Base-by-base conservation (phyloP, 2,797 vertebrate species). In the Chromobotia macracanthus region DNA sequence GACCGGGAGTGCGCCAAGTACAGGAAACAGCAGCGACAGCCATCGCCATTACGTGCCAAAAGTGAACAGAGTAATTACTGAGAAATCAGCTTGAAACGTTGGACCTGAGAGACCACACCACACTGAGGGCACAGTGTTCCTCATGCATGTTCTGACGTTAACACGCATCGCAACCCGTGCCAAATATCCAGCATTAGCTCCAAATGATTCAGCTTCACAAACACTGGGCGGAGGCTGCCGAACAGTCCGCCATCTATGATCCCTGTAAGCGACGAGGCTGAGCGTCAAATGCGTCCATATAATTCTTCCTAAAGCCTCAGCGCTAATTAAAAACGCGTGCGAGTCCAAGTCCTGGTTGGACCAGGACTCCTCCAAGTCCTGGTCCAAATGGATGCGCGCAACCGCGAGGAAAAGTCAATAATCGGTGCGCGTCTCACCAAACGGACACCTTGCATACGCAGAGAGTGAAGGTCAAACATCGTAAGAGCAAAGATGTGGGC, bases 281-380 rank as follows among this genome's bases (percentile, higher is more conserved):
- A 75, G 87, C 90, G 87, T 87, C 89, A 89, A 91, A 91, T 87
- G 89, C 87, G 89, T 87, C 90, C 88, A 86, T 89, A 89, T 88
- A 89, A 91, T 88, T 89, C 38, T 87, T 87, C 81, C 84, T 83
- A 85, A 90, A 90, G 89, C 87, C 87, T 87, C 82, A 81, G 87
- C 82, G 84, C 85, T 91, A 92, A 92, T 91, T 87, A 82, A 88
- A 92, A 90, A 84, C 91, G 91, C 83, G 87, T 91, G 90, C 85
- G 70, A 64, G 2, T 79, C 81, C 86, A 79, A 71, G 50, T 75
- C 71, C 81, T 51, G 74, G 18, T 82, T 64, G 51, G 53, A n/a
- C n/a, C n/a, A n/a, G n/a, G n/a, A n/a, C n/a, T n/a, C n/a, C n/a
- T 79, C 81, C 86, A 79, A 71, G 50, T 75, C 71, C 81, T 51